These are phyloP conservation scores for Marmota flaviventris DNA, from an alignment of 2,113 vertebrate genomes.

Conservation along the genomic window DNA sequence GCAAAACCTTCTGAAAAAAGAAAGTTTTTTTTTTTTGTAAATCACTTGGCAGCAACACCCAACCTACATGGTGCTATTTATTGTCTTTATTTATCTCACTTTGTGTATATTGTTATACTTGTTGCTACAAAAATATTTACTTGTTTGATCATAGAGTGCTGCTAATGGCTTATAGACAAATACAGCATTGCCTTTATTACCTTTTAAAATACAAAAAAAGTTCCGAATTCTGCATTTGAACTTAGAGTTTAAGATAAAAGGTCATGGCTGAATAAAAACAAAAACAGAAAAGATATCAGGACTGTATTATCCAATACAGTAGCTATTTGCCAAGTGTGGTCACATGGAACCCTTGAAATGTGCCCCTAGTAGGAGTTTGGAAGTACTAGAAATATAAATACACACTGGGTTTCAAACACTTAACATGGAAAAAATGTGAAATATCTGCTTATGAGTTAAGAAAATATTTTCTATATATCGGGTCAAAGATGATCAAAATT, in stretches of 20 bases:
- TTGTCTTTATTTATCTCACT: slow-evolving; percentile 43
- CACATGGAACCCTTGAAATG: not conserved
- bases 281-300: slow-evolving; percentile 2
- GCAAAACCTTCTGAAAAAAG: not conserved
- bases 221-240: slow-evolving; percentile 20
- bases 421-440: not conserved
- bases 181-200: not conserved
- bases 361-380: not conserved
- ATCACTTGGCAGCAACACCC: not conserved
- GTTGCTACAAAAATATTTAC: slow-evolving; percentile 43
- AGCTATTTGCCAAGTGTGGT: not conserved
- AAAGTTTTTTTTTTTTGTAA: not conserved
- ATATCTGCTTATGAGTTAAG: not conserved
- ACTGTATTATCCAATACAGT: not conserved
- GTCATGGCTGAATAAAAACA: not conserved
- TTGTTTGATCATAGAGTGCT: slow-evolving; percentile 38
- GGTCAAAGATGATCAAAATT: slow-evolving; percentile 19
- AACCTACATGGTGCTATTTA: not conserved
- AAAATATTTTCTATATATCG: not conserved
- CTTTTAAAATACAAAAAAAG: slow-evolving; percentile 53
- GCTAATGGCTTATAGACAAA: slow-evolving; percentile 31
- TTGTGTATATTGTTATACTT: not conserved
- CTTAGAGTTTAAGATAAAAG: slow-evolving; percentile 15
- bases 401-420: not conserved
- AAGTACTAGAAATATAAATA: not conserved